Conservation (phyloP, 2,113 vertebrate genomes). For the Takifugu flavidus region DNA sequence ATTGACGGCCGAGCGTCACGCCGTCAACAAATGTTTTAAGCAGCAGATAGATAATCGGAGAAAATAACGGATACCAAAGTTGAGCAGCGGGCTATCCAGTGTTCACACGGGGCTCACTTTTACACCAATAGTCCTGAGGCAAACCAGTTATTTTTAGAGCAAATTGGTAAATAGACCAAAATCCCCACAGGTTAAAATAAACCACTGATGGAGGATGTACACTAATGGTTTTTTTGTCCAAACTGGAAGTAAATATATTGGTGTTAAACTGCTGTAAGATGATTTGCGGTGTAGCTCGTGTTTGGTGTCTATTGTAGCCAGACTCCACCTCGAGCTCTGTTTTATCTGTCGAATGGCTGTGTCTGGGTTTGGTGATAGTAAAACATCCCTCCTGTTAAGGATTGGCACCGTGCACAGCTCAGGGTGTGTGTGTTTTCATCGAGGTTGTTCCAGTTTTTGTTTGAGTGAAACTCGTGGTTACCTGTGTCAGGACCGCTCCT, state of each 20-base stretch:
- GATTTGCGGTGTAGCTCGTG: no score
- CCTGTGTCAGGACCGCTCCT: no score
- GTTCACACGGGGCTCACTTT: no score
- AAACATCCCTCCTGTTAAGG: constrained; percentile 24
- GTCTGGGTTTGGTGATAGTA: constrained; percentile 52
- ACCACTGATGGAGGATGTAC: not conserved
- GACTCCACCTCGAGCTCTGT: not conserved
- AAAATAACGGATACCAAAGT: not conserved
- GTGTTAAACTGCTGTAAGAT: not conserved
- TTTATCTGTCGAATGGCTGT: constrained; percentile 47
- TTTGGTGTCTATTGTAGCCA: not conserved
- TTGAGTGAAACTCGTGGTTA: no score
- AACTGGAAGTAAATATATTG: not conserved
- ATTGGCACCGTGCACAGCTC: not conserved
- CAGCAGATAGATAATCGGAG: not conserved
- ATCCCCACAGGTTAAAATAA: not conserved
- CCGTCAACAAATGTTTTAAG: not conserved
- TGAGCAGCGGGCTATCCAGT: no score
- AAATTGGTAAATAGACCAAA: no score
- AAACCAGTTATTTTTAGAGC: no score
- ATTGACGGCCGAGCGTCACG: not conserved
- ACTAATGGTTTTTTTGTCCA: not conserved
- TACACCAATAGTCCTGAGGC: no score
- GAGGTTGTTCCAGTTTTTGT: constrained; percentile 3
- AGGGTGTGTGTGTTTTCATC: constrained; percentile 44